These are phyloP conservation scores for Oligia latruncula DNA, from an alignment of 2,888 invertebrate genomes.

Conservation along the genomic window DNA sequence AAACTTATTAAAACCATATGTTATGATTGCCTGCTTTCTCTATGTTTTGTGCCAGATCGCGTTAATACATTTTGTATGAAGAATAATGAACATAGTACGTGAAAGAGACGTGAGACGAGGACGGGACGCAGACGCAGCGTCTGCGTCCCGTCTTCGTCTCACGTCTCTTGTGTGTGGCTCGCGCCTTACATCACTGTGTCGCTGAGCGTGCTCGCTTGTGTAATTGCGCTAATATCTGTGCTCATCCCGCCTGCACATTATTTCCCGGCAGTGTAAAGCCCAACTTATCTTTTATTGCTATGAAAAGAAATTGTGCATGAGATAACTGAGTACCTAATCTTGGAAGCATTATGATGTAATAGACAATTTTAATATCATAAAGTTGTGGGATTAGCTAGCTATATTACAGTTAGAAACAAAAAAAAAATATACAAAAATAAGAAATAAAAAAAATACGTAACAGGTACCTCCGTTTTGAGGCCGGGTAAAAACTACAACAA, in stretches of 20 bases:
- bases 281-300: conserved; percentile 48
- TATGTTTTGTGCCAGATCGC: not conserved
- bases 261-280: conserved; percentile 32
- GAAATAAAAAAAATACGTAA: not conserved
- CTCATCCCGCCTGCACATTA: conserved; percentile 50
- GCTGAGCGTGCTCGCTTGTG: conserved; percentile 49
- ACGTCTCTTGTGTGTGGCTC: not conserved
- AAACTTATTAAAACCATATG: not conserved
- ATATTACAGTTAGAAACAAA: too few species aligned
- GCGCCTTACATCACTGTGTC: conserved; percentile 23
- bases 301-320: conserved; percentile 45
- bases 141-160: not conserved
- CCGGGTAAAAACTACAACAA: not conserved
- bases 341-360: conserved; percentile 9
- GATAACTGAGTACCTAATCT: conserved; percentile 20
- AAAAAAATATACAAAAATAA: not conserved
- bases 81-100: not conserved
- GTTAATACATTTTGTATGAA: not conserved
- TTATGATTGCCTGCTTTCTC: not conserved
- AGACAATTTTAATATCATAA: not conserved
- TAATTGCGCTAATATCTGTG: conserved; percentile 61
- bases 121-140: not conserved
- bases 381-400: not conserved
- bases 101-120: not conserved
- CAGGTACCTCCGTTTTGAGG: not conserved